These are phyloP conservation scores for Cydia strobilella DNA, from an alignment of 1,140 invertebrate genomes.

Conservation along the genomic window DNA sequence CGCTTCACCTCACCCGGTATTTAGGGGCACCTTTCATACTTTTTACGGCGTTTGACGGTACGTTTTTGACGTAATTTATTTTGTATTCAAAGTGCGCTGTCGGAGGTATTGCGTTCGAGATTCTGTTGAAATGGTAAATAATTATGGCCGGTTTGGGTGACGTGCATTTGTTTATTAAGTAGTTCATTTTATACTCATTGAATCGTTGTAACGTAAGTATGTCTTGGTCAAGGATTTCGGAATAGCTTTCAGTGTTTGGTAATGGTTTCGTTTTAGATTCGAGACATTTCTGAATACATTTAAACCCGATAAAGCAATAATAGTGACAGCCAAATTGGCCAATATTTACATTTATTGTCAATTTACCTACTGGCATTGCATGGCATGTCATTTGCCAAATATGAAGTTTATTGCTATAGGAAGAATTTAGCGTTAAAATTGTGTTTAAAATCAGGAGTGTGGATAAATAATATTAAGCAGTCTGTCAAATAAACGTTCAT, in stretches of 20 bases:
- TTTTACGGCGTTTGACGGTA: conserved; percentile 72
- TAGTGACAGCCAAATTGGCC: too few relatives aligned
- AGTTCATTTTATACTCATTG: not conserved
- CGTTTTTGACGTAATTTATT: conserved; percentile 72
- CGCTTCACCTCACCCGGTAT: conserved; percentile 76
- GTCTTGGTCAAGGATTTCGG: not conserved
- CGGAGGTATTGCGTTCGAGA: conserved; percentile 15
- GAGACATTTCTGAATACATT: too few relatives aligned
- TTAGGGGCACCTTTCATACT: conserved; percentile 78
- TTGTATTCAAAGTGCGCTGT: conserved; percentile 59
- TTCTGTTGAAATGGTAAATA: conserved; percentile 18
- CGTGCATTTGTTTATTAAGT: conserved; percentile 10
- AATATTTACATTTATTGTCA: too few relatives aligned
- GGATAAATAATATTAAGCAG: too few relatives aligned
- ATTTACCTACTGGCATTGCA: too few relatives aligned
- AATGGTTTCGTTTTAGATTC: not conserved
- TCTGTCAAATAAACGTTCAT: too few relatives aligned
- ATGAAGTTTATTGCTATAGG: too few relatives aligned
- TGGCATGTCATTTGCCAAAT: too few relatives aligned
- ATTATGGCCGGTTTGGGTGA: conserved; percentile 16
- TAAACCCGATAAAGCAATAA: too few relatives aligned
- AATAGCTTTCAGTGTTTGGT: not conserved
- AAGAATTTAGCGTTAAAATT: too few relatives aligned
- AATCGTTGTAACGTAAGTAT: not conserved
- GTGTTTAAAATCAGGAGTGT: too few relatives aligned